Base-by-base conservation (phyloP, 2,113 vertebrate species). In the Leptocoma aspasia region DNA sequence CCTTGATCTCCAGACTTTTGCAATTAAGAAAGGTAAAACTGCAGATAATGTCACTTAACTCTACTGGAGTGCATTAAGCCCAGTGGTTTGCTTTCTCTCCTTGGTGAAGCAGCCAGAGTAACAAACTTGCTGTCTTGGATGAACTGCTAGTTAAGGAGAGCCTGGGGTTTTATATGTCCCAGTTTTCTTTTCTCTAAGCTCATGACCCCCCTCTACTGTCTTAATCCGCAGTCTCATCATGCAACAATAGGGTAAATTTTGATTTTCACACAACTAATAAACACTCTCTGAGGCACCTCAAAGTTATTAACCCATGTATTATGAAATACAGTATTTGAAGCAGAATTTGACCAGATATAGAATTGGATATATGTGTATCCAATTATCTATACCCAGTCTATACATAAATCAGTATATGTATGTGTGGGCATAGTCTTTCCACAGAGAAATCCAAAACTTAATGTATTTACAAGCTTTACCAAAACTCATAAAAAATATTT, bases 381-480 rank as follows among this genome's bases (percentile, higher is more conserved):
- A 45, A 11, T 31, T 42, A 45, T 45, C 50, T 26, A 39, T 20
- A 65, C 6, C 5, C 28, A 57, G 7, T 23, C 20, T 60, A 35
- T 15, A 41, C 14, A 30, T 39, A 14, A 45, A 45, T 60, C 7
- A 26, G 23, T 30, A 42, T 19, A n/a, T 18, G 7, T 13, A 22
- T 10, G 2, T 27, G 5, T 27, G 7, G 7, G 7, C 1, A 1
- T 37, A 24, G 4, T 23, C 24, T n/a, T 89, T 82, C 11, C 24
- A 53, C 10, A 54, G 45, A 47, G 21, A 90, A 78, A 70, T 28
- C 2, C 6, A 37, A 69, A 80, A 59, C 3, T 35, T 42, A 17
- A 26, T 2, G 10, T 59, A 33, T 59, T 70, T 77, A 24, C 8
- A 50, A 53, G 7, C 75, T 27, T 61, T 69, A 83, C 8, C 5